Percentiles rank a stretch among this genome's conserved stretches.
These are phyloP conservation scores for Pherbina coryleti DNA, from an alignment of 2,888 invertebrate genomes.

Conservation along the genomic window DNA sequence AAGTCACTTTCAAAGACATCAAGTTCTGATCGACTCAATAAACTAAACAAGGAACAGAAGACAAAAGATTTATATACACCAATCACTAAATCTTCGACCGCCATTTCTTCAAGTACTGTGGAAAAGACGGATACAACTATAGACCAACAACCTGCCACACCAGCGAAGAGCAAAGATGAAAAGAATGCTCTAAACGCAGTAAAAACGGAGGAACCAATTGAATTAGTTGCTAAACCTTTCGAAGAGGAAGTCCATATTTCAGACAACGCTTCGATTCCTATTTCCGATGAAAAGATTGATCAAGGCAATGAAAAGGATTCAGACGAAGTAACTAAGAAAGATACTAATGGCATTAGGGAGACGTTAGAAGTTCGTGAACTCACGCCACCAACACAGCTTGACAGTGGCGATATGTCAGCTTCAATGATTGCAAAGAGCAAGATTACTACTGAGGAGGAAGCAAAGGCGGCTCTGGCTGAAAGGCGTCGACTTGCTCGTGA, in stretches of 20 bases:
- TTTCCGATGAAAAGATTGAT: constrained; percentile 61
- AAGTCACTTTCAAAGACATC: constrained; percentile 55
- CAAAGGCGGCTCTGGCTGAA: constrained; percentile 94
- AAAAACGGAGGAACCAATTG: constrained; percentile 59
- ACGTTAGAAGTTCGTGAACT: constrained; percentile 63
- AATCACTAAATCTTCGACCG: constrained; percentile 61
- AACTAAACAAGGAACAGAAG: constrained; percentile 54
- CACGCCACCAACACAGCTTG: constrained; percentile 51
- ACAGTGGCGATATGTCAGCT: constrained; percentile 69
- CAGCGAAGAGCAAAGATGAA: constrained; percentile 67
- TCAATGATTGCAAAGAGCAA: constrained; percentile 78
- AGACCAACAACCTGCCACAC: constrained; percentile 41
- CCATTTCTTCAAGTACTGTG: constrained; percentile 22
- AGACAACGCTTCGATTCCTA: not conserved
- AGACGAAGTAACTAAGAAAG: constrained; percentile 50
- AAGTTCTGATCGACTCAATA: constrained; percentile 55
- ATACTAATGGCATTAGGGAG: constrained; percentile 61
- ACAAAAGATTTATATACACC: constrained; percentile 50
- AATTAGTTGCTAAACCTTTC: not conserved
- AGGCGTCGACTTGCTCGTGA: constrained; percentile 88
- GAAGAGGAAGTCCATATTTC: not conserved
- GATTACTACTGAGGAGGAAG: constrained; percentile 92
- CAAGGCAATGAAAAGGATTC: constrained; percentile 63
- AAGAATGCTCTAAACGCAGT: constrained; percentile 68
- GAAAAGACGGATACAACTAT: constrained; percentile 30